Conservation (phyloP, 2,113 vertebrate genomes). For the Oxyruncus cristatus region DNA sequence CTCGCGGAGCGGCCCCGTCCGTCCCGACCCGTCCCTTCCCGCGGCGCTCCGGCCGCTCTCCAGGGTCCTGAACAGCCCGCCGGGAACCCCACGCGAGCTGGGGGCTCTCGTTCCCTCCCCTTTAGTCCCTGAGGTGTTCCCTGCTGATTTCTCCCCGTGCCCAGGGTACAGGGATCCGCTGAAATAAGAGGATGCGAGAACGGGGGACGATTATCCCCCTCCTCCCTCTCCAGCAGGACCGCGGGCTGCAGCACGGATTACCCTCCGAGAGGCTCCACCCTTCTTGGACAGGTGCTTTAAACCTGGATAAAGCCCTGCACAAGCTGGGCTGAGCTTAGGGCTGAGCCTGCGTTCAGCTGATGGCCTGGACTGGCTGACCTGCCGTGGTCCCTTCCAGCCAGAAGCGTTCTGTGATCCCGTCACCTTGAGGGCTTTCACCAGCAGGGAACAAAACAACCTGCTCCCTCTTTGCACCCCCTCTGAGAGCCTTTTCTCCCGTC, state of each 20-base stretch:
- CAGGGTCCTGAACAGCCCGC: slow-evolving; percentile 43
- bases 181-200: background rate
- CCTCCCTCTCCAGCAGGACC: fast-evolving
- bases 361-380: background rate
- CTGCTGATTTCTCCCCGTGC: fast-evolving
- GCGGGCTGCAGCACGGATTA: background rate
- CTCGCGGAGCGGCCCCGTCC: background rate
- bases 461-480: fast-evolving
- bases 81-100: background rate
- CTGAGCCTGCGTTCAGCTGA: background rate
- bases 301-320: background rate
- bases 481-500: background rate
- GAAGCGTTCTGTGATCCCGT: background rate
- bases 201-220: background rate
- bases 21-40: background rate
- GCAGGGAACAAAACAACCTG: background rate
- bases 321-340: background rate
- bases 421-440: background rate
- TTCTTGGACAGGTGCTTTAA: fast-evolving
- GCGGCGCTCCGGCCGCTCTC: background rate
- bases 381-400: background rate
- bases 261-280: background rate
- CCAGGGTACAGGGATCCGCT: fast-evolving
- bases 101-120: fast-evolving
- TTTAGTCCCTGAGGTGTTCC: fast-evolving